Evolutionary conservation across 2,888 invertebrate genomes (phyloP).

Genomic region (Andrena hattorfiana): DNA sequence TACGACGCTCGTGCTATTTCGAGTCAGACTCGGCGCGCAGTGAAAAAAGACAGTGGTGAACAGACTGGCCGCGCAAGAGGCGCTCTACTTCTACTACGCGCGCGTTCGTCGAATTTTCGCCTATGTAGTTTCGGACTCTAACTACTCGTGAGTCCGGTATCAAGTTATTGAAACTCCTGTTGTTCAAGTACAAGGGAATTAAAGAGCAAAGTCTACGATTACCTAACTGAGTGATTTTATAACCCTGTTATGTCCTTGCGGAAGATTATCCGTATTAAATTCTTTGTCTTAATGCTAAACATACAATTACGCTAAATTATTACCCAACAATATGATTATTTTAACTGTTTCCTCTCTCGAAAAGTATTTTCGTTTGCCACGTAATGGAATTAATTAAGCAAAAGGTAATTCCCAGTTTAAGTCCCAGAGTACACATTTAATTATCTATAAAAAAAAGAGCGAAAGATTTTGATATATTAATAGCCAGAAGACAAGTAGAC

Average conservation of each 20-base stretch:
- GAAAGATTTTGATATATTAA: background rate
- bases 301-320: background rate
- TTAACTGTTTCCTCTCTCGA: background rate
- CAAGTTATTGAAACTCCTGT: background rate
- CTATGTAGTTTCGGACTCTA: background rate
- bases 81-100: background rate
- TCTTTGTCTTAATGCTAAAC: too few species aligned
- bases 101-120: background rate
- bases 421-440: background rate
- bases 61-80: constrained; percentile 19
- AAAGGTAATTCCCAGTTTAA: too few species aligned
- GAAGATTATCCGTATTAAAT: too few species aligned
- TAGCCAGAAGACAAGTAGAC: background rate
- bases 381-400: too few species aligned
- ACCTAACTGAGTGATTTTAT: too few species aligned
- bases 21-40: constrained; percentile 32
- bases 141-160: background rate
- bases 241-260: too few species aligned
- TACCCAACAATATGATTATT: background rate
- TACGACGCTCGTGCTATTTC: constrained; percentile 10
- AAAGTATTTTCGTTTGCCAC: too few species aligned
- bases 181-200: background rate
- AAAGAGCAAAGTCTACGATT: background rate
- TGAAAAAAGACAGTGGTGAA: constrained; percentile 53
- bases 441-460: background rate